Percentiles rank a stretch among this genome's conserved stretches.
phyloP scores from a whole-genome alignment of 2,888 invertebrate species.

The Eupithecia pulchellata region DNA sequence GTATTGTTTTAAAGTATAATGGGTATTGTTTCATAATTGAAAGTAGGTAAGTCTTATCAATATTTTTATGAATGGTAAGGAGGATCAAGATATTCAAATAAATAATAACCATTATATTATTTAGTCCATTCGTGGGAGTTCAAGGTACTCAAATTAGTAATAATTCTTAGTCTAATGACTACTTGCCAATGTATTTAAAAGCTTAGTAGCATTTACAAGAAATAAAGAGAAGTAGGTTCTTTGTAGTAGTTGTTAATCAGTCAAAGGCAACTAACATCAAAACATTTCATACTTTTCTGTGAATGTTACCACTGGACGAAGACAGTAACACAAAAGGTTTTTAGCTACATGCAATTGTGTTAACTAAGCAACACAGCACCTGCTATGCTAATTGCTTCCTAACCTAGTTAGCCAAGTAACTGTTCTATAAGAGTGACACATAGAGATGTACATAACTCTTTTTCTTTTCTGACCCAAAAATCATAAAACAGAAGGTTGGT shows the following conservation, averaged over 20 bases:
- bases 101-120: not conserved
- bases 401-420: slow-evolving; percentile 49
- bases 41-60: not conserved
- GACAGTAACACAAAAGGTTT: not conserved
- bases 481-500: not conserved
- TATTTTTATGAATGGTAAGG: not conserved
- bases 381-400: slow-evolving; percentile 55
- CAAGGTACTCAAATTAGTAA: not conserved
- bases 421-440: slow-evolving; percentile 27
- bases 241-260: not conserved
- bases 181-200: not conserved
- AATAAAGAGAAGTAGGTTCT: not conserved
- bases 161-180: not conserved
- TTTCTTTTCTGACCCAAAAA: not conserved
- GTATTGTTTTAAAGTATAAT: not conserved
- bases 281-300: not conserved
- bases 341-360: slow-evolving; percentile 34
- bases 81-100: not conserved
- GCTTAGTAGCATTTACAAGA: not conserved
- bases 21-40: not conserved
- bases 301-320: not conserved
- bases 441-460: not conserved
- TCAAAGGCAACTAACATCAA: not conserved
- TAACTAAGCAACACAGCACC: slow-evolving; percentile 36
- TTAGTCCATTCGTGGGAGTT: not conserved